Evolutionary conservation across 1,140 invertebrate species (phyloP).

Genomic region (Anoplophora glabripennis): DNA sequence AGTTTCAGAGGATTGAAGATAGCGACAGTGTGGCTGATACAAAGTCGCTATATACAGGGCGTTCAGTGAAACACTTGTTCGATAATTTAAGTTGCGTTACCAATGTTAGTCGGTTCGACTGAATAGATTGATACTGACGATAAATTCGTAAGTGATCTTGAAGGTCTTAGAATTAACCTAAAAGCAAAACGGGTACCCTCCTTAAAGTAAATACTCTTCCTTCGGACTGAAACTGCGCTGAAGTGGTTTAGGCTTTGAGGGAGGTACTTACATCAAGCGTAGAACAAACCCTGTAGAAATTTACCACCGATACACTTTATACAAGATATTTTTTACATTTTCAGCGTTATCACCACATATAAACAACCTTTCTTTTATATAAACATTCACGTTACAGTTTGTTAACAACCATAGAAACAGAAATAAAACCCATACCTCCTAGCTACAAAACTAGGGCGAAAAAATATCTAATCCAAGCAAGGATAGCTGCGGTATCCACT

Average conservation of each 20-base stretch:
- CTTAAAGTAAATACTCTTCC: too few species aligned
- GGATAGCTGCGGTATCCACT: background rate
- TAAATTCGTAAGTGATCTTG: slow-evolving; percentile 18
- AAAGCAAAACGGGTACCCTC: too few species aligned
- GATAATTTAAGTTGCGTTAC: background rate
- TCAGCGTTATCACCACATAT: slow-evolving; percentile 13
- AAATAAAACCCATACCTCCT: background rate
- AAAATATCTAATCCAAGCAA: background rate
- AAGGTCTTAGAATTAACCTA: too few species aligned
- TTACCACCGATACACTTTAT: slow-evolving; percentile 6
- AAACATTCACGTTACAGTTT: slow-evolving; percentile 13
- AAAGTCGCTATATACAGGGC: background rate
- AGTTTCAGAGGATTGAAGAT: background rate
- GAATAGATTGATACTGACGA: background rate
- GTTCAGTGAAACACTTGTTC: background rate
- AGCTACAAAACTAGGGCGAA: background rate
- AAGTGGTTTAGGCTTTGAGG: too few species aligned
- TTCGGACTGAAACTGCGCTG: too few species aligned
- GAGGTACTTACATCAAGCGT: background rate
- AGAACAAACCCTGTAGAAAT: slow-evolving; percentile 21
- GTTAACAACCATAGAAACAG: background rate
- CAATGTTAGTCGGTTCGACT: background rate
- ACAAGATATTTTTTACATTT: too few species aligned
- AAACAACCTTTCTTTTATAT: slow-evolving; percentile 8
- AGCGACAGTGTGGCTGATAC: background rate